Base-by-base conservation (phyloP, 35 echinoderm and acorn worm species). In the Ophiothrix spiculata region DNA sequence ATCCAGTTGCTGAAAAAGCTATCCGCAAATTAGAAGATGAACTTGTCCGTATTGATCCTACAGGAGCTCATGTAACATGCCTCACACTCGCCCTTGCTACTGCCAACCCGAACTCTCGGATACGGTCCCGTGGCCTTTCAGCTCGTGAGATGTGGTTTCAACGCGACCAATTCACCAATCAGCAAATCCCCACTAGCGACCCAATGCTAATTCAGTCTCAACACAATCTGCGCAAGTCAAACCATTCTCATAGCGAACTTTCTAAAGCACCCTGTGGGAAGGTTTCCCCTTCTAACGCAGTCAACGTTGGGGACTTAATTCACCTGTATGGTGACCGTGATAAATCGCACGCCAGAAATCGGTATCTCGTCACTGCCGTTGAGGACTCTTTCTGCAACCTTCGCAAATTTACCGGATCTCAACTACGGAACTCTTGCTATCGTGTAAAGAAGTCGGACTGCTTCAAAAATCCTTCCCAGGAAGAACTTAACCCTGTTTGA, bases 111-210 rank as follows among this genome's bases (percentile, higher is more conserved):
- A 93, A 86, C 56, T 78, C 86, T 19, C 41, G 83, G 2, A 84
- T 93, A 31, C 87, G 92, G 21, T 63, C 32, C 25, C 6, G 82
- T 23, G 87, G 87, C 37, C 25, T 93, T 12, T 93, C 87, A 40
- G 90, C 92, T 17, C 87, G 77, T 39, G 76, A 93, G 76, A 90
- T 93, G 81, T 86, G 76, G 81, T 83, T 75, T 29, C 92, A 93
- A 46, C 82, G 82, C 21, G 87, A 93, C 37, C 87, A 93, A 35
- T 93, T 93, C 46, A 90, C 92, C 38, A 77, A 90, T 39, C n/a
- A 85, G 11, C 92, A 93, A 56, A 91, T 90, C 33, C 90, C 75
- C 0, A 28, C 86, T 15, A 33, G 35, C 2, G 92, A 93, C 77
- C 31, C 78, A 31, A 32, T 75, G 23, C 33, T 93, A n/a, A 93